Percentiles rank a stretch among this genome's conserved stretches.
phyloP scores from a whole-genome alignment of 2,113 vertebrate genomes.

The Syrrhaptes paradoxus region DNA sequence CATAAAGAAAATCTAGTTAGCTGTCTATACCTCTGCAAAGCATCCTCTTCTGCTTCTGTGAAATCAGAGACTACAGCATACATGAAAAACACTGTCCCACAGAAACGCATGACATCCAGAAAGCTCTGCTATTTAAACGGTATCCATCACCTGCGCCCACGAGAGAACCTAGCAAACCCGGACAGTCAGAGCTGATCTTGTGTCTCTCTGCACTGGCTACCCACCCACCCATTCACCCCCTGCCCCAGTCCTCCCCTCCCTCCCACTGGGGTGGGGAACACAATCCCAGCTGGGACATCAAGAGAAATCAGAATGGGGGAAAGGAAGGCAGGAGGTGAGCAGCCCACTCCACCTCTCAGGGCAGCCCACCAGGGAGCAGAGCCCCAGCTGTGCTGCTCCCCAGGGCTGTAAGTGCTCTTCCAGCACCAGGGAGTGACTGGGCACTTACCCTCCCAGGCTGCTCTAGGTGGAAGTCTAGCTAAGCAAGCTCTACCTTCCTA shows the following conservation, averaged over 20 bases:
- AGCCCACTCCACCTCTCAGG: neutral
- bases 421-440: neutral
- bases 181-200: neutral
- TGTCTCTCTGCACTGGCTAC: neutral
- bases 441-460: neutral
- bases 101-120: neutral
- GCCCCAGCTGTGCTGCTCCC: accelerated
- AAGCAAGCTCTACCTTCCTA: neutral
- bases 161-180: accelerated
- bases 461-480: neutral
- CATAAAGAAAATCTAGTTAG: neutral
- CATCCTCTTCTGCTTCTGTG: neutral
- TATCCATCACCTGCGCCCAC: neutral
- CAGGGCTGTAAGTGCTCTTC: neutral
- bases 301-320: neutral
- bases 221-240: too few relatives aligned
- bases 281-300: neutral
- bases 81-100: neutral
- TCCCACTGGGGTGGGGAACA: accelerated
- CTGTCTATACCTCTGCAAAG: neutral
- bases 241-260: neutral
- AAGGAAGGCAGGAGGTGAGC: neutral
- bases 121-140: neutral
- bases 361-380: neutral
- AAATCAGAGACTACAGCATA: neutral